Conservation (phyloP, 2,888 invertebrate species). For the Mycogona germanica region DNA sequence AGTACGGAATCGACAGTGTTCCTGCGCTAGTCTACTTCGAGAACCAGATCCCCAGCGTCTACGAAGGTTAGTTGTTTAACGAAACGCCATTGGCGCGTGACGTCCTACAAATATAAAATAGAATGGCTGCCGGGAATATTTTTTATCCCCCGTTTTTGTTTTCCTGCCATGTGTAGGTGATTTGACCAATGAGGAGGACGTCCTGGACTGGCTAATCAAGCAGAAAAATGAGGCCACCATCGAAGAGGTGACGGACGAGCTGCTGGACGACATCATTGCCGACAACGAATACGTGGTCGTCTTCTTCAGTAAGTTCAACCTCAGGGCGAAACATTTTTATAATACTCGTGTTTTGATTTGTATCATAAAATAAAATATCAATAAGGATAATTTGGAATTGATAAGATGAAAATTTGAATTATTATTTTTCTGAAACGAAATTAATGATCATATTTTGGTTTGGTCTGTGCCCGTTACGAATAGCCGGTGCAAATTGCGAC, state of each 20-base stretch:
- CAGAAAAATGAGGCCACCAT: constrained; percentile 84
- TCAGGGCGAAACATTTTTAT: not conserved
- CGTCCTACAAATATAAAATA: not conserved
- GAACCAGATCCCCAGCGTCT: constrained; percentile 26
- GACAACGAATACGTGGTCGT: constrained; percentile 91
- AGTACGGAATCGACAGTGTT: constrained; percentile 26
- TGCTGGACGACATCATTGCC: constrained; percentile 66
- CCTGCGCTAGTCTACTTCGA: constrained; percentile 28
- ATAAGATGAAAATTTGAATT: no score
- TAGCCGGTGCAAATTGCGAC: constrained; percentile 49
- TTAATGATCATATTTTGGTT: not conserved
- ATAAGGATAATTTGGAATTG: not conserved
- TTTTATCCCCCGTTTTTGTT: not conserved
- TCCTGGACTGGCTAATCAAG: constrained; percentile 73
- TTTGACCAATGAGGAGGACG: constrained; percentile 81
- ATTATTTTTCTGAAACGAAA: not conserved
- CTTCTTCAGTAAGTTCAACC: constrained; percentile 62
- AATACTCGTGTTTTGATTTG: no score
- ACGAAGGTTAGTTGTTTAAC: constrained; percentile 23
- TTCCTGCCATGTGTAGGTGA: constrained; percentile 41
- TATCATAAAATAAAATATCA: not conserved
- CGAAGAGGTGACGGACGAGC: constrained; percentile 88
- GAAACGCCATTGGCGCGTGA: not conserved
- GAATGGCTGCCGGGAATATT: not conserved
- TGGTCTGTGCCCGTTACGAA: constrained; percentile 1